A percentile compares a stretch with the other conserved stretches of the same genome.
phyloP scores from a whole-genome alignment of 1,140 invertebrate species.

The Drosophila varians region DNA sequence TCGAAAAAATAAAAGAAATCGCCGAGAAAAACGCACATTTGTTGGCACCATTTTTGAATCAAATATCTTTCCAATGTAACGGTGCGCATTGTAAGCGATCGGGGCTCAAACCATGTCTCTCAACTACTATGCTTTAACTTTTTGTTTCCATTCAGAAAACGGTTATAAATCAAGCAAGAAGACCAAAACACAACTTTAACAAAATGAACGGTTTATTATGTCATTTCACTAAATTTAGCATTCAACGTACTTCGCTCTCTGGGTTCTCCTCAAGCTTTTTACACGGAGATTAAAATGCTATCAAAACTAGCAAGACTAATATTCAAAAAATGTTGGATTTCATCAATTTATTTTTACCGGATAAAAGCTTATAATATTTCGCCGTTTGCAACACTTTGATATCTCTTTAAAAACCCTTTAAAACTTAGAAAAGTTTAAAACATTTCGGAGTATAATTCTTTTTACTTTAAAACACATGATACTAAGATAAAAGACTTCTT shows the following conservation, averaged over 20 bases:
- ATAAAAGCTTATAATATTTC: too few relatives aligned
- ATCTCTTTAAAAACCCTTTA: too few relatives aligned
- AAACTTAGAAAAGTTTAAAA: too few relatives aligned
- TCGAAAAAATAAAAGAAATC: conserved; percentile 6
- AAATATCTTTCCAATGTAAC: neutral
- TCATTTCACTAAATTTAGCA: conserved; percentile 77
- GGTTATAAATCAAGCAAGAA: conserved; percentile 24
- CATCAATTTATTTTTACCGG: neutral
- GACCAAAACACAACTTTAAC: conserved; percentile 55
- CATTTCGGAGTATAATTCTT: too few relatives aligned
- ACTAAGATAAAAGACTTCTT: too few relatives aligned
- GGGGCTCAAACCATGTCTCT: neutral
- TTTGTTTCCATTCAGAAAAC: conserved; percentile 29
- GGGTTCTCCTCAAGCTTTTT: conserved; percentile 29
- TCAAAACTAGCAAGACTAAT: too few relatives aligned
- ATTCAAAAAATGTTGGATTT: neutral
- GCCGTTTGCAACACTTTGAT: too few relatives aligned
- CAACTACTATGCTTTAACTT: neutral
- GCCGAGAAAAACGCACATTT: conserved; percentile 21
- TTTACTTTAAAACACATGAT: too few relatives aligned
- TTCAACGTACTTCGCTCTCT: conserved; percentile 46
- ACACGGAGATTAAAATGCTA: conserved; percentile 5
- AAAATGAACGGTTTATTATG: conserved; percentile 68
- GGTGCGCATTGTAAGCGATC: neutral
- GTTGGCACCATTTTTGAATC: conserved; percentile 29